Base-by-base conservation (phyloP, 2,797 vertebrate genomes). In the Sebastes iracundus region DNA sequence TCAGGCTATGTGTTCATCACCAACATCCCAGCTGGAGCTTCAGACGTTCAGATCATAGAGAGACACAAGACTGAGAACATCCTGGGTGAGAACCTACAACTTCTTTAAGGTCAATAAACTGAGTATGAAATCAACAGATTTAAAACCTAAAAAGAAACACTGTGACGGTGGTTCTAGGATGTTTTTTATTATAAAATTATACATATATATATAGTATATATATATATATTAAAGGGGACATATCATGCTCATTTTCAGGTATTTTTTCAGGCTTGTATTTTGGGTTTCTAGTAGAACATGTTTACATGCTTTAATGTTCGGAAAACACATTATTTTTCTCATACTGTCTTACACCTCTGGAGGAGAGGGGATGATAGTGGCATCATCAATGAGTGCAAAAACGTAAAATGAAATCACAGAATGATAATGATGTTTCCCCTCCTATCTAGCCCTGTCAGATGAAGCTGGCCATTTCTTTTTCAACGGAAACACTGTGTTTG, bases 61-160 rank as follows among this genome's bases (percentile, higher is more conserved):
- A 95, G 96, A 83, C 96, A 96, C 79, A 97, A 96, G 92, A 97
- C 97, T 8, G 97, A 98, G 87, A 98, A 98, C 93, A 97, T 98
- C 83, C 93, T 98, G 72, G 97, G 93, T 94, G 85, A 94, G 93
- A 88, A 86, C 49, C 65, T 84, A 52, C 75, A 80, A 1, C 64
- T 88, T 87, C 55, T 85, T 64, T 84, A 77, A 82, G 83, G 64
- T 88, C 84, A 83, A 68, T 87, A 78, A 66, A 61, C 72, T 28
- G 72, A 62, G n/a, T 38, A 35, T 35, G 20, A 72, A 69, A 52
- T 22, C 46, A 55, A 14, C 22, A 66, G 52, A 22, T 27, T 25
- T 60, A 52, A 27, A 58, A 18, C 38, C 35, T 38, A 14, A 38
- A 38, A 38, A 38, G 35, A 38, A 38, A 20, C 18, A 14, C 22